phyloP scores from a whole-genome alignment of 2,113 vertebrate species.

The Emydura subglobosa region DNA sequence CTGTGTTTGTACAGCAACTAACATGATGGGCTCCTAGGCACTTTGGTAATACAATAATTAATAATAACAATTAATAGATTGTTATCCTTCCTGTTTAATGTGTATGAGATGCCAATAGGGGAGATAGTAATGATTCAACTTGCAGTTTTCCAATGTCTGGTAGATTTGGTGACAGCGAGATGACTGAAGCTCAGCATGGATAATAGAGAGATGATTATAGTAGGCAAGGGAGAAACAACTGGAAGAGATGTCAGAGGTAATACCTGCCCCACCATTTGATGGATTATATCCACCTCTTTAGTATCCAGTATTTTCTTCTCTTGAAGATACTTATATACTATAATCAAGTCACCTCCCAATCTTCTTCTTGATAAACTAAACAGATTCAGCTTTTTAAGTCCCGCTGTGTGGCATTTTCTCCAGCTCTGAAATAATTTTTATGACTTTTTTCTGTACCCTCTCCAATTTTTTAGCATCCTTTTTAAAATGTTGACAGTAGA shows the following conservation, averaged over 20 bases:
- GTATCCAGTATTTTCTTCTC: background rate
- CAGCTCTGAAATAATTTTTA: background rate
- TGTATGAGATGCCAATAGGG: background rate
- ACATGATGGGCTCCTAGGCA: background rate
- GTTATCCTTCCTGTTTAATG: background rate
- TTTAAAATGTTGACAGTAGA: background rate
- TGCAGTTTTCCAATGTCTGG: background rate
- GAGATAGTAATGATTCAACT: background rate
- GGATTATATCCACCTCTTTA: background rate
- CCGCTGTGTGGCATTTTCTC: background rate
- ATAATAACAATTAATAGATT: background rate
- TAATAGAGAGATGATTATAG: background rate
- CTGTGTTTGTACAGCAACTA: background rate
- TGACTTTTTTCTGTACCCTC: background rate
- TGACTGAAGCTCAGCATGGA: background rate
- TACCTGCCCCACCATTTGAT: background rate
- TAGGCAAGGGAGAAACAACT: background rate
- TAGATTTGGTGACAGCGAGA: background rate
- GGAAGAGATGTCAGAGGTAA: background rate
- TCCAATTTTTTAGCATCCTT: background rate
- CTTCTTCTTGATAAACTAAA: background rate
- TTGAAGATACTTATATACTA: background rate
- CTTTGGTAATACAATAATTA: background rate
- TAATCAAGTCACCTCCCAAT: background rate
- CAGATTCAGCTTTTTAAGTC: background rate